Evolutionary conservation across 1,140 invertebrate species (phyloP).

Genomic region (Calliopsis andreniformis): DNA sequence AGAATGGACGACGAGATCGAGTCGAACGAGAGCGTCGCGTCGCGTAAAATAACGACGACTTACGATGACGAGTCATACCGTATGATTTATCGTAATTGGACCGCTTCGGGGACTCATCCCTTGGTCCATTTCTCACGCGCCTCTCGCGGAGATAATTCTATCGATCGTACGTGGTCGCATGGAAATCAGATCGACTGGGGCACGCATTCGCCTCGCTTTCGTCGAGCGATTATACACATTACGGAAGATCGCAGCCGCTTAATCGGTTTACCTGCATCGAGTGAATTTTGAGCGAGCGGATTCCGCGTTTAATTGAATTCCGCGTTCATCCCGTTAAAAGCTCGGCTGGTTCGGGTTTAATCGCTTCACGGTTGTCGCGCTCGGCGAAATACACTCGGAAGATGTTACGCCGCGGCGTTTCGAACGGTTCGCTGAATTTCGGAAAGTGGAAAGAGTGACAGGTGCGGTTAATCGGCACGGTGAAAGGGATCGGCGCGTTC

Average conservation of each 20-base stretch:
- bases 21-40: constrained; percentile 2
- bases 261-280: constrained; percentile 2
- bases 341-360: constrained; percentile 16
- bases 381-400: background rate
- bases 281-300: background rate
- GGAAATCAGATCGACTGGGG: constrained; percentile 20
- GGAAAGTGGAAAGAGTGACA: constrained; percentile 33
- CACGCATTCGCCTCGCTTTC: background rate
- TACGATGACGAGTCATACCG: constrained; percentile 31
- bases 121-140: too few relatives aligned
- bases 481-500: constrained; percentile 50
- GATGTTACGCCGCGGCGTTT: background rate
- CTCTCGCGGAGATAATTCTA: too few relatives aligned
- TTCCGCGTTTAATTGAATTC: constrained; percentile 20
- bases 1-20: constrained; percentile 16
- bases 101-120: too few relatives aligned
- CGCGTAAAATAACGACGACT: constrained; percentile 29
- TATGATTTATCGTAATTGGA: constrained; percentile 8
- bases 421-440: constrained; percentile 2
- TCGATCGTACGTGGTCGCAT: constrained; percentile 3
- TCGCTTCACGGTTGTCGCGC: background rate
- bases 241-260: background rate
- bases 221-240: background rate
- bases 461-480: constrained; percentile 46
- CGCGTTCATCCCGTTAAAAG: constrained; percentile 12